Percentiles rank a stretch among this genome's conserved stretches.
Conservation (phyloP, 2,888 invertebrate species). For the Pinctada fucata region DNA sequence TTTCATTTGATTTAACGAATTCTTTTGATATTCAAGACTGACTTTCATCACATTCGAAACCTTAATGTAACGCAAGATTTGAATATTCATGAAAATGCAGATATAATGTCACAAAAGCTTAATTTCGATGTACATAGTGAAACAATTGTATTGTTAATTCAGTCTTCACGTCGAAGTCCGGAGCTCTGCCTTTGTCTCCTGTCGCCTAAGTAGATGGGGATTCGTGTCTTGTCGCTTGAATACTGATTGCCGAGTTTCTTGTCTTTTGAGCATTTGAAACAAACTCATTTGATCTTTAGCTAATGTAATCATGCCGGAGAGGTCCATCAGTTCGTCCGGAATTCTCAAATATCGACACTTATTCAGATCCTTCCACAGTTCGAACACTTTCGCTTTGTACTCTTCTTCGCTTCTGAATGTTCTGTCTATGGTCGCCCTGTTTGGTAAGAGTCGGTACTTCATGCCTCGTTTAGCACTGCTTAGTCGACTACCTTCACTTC, state of each 20-base stretch:
- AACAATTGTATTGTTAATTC: too few relatives aligned
- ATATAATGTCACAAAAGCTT: too few relatives aligned
- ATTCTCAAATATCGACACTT: constrained; percentile 70
- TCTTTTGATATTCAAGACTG: too few relatives aligned
- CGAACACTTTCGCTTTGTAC: constrained; percentile 54
- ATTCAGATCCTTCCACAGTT: constrained; percentile 69
- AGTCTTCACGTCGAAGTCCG: too few relatives aligned
- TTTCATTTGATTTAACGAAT: too few relatives aligned
- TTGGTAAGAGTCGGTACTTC: constrained; percentile 35
- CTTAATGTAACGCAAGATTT: too few relatives aligned
- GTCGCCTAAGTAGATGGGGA: neutral
- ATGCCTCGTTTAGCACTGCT: constrained; percentile 28
- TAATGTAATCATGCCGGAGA: constrained; percentile 69
- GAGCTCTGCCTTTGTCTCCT: neutral
- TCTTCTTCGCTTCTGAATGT: constrained; percentile 60
- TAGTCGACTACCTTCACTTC: constrained; percentile 43
- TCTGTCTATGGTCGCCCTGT: constrained; percentile 39
- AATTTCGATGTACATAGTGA: too few relatives aligned
- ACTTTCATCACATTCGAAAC: too few relatives aligned
- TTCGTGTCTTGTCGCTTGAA: neutral
- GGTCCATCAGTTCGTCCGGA: constrained; percentile 65
- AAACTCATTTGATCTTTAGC: constrained; percentile 68
- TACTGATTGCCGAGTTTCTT: neutral
- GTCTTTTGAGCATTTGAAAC: constrained; percentile 44
- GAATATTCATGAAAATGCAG: too few relatives aligned